Evolutionary conservation across 2,797 vertebrate species (phyloP).

Genomic region (Knipowitschia caucasica): DNA sequence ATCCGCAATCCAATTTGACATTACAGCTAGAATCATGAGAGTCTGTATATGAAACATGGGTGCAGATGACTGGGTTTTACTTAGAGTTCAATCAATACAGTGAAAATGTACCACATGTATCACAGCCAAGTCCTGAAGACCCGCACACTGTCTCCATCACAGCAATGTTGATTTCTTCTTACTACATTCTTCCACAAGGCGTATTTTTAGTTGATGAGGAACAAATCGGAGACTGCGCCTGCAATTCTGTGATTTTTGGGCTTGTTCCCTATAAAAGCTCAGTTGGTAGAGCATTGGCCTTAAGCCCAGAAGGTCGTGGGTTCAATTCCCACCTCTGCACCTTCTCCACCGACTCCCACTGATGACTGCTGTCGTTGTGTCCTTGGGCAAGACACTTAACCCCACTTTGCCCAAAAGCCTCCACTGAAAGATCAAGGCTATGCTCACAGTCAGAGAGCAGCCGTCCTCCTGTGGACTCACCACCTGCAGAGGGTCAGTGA

Average conservation of each 20-base stretch:
- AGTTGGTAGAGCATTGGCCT: too few relatives aligned
- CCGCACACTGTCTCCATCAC: constrained; percentile 52
- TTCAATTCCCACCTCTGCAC: too few relatives aligned
- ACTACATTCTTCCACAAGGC: constrained; percentile 49
- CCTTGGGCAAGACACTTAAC: too few relatives aligned
- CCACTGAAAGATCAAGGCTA: too few relatives aligned
- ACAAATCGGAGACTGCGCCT: constrained; percentile 65
- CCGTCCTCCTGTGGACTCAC: too few relatives aligned
- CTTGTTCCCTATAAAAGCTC: constrained; percentile 66
- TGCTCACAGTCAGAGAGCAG: too few relatives aligned
- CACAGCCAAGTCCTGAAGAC: constrained; percentile 39
- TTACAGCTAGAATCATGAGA: constrained; percentile 16
- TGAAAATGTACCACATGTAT: constrained; percentile 14
- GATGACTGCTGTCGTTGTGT: too few relatives aligned
- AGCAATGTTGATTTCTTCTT: constrained; percentile 51
- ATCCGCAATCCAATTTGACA: too few relatives aligned
- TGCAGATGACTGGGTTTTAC: constrained; percentile 18
- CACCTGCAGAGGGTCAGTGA: too few relatives aligned
- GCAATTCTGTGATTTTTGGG: constrained; percentile 74
- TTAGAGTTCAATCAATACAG: constrained; percentile 11
- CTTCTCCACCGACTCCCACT: too few relatives aligned
- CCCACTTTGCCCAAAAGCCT: too few relatives aligned
- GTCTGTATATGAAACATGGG: constrained; percentile 10
- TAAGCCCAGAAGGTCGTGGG: too few relatives aligned
- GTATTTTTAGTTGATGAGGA: constrained; percentile 70